A percentile compares a stretch with the other conserved stretches of the same genome.
These are phyloP conservation scores for Tragelaphus buxtoni DNA, from an alignment of 2,113 vertebrate species.

Conservation along the genomic window DNA sequence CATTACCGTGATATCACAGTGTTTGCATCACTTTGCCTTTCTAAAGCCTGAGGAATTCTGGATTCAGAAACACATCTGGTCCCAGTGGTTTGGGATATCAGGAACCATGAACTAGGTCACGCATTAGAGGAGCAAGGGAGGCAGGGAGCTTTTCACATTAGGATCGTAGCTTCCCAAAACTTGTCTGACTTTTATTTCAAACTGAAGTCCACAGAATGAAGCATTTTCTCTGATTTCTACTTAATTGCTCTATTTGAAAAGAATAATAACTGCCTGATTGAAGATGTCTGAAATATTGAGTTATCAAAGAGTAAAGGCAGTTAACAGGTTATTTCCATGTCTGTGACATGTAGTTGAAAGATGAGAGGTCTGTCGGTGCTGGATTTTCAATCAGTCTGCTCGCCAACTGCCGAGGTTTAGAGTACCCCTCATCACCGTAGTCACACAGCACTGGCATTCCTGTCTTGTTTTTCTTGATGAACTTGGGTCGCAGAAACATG, in stretches of 20 bases:
- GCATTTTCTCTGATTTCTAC: constrained; percentile 60
- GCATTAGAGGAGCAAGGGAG: neutral
- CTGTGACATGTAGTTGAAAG: neutral
- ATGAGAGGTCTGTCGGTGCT: neutral
- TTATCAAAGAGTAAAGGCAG: constrained; percentile 38
- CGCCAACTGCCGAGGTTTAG: rapidly evolving
- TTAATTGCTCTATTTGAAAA: constrained; percentile 55
- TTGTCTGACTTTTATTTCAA: neutral
- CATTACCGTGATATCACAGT: neutral
- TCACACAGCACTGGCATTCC: neutral
- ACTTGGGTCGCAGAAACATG: neutral
- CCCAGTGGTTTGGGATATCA: neutral
- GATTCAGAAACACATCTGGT: neutral
- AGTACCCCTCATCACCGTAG: too few species aligned
- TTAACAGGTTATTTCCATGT: neutral
- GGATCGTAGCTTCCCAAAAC: neutral
- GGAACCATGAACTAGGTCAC: neutral
- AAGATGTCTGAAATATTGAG: constrained; percentile 50
- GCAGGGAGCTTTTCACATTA: neutral
- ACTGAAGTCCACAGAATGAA: constrained; percentile 46
- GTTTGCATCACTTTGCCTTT: neutral
- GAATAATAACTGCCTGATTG: constrained; percentile 53
- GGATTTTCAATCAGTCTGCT: neutral
- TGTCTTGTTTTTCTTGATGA: neutral
- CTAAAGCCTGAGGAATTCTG: neutral